Evolutionary conservation across 2,797 vertebrate genomes (phyloP).

Genomic region (Typhlichthys eigenmanni): DNA sequence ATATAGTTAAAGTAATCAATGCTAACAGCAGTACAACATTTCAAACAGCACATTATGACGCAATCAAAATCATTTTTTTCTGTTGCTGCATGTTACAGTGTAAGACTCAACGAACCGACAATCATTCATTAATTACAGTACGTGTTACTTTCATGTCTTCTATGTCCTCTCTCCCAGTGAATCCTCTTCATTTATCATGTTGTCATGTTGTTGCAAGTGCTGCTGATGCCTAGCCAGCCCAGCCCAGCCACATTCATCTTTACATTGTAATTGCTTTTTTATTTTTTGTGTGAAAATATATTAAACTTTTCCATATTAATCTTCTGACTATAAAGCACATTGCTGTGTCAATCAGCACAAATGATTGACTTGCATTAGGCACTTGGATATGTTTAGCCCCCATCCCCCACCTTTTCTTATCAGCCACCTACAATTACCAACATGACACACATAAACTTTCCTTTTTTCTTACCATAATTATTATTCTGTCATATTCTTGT

Average conservation of each 20-base stretch:
- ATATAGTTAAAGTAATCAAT: conserved; percentile 14
- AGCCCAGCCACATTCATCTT: no score
- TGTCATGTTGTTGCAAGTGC: no score
- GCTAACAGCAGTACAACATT: background rate
- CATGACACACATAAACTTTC: background rate
- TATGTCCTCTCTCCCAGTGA: background rate
- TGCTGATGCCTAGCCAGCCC: no score
- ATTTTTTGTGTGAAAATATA: no score
- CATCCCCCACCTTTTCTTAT: conserved; percentile 10
- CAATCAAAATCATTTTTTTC: background rate
- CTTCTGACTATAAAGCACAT: no score
- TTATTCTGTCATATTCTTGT: conserved; percentile 42
- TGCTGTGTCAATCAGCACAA: conserved; percentile 4
- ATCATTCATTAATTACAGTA: background rate
- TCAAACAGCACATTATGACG: background rate
- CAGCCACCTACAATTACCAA: conserved; percentile 6
- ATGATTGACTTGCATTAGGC: background rate
- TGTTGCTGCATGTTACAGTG: background rate
- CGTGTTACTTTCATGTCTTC: background rate
- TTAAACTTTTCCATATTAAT: no score
- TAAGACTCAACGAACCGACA: background rate
- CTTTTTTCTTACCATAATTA: conserved; percentile 35
- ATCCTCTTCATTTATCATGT: no score
- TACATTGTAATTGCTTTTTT: no score
- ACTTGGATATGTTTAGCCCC: conserved; percentile 4